Conservation (phyloP, 2,113 vertebrate species). For the Plestiodon gilberti region DNA sequence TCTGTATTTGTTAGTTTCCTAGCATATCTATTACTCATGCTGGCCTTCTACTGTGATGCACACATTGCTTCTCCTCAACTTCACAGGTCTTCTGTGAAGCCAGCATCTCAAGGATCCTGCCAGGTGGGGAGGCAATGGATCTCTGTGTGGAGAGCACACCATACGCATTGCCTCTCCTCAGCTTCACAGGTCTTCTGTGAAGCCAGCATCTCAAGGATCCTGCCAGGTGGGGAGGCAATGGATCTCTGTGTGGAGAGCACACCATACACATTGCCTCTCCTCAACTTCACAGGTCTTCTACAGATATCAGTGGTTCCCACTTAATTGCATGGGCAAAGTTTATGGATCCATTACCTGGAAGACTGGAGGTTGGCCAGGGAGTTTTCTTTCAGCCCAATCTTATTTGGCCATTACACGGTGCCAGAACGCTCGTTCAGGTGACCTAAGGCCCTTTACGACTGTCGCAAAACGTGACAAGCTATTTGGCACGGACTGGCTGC, state of each 20-base stretch:
- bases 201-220: too few species aligned
- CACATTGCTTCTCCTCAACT: too few species aligned
- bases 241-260: neutral
- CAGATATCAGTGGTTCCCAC: too few species aligned
- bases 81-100: neutral
- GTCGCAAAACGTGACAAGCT: too few species aligned
- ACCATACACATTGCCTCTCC: neutral
- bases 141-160: neutral
- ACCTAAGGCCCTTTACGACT: too few species aligned
- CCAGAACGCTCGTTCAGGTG: too few species aligned
- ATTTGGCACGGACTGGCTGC: too few species aligned
- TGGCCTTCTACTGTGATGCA: neutral
- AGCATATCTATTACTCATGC: neutral
- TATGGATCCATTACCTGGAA: neutral
- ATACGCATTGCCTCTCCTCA: neutral
- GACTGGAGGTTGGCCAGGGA: neutral
- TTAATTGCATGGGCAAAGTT: neutral
- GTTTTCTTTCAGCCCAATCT: too few species aligned
- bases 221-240: neutral
- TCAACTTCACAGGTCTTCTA: neutral
- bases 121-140: neutral
- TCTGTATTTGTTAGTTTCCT: too few species aligned
- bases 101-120: too few species aligned
- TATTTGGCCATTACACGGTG: too few species aligned
- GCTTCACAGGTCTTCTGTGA: neutral